Evolutionary conservation across 2,888 invertebrate species (phyloP).

Genomic region (Chymomyza procnemis): DNA sequence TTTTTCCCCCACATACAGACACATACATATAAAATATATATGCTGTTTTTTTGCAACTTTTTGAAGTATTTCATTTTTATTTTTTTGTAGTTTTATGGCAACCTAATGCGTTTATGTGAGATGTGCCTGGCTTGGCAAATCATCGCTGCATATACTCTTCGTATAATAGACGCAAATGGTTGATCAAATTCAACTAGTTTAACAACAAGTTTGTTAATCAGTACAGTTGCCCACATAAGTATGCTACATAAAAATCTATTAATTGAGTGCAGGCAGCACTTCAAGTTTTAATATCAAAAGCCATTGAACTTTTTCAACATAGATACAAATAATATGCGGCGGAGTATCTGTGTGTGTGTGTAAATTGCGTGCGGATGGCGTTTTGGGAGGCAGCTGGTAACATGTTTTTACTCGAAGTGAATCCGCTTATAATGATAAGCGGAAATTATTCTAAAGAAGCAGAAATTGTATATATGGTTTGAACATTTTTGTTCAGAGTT

Average conservation of each 20-base stretch:
- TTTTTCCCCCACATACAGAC: not conserved
- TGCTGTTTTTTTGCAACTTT: slow-evolving; percentile 38
- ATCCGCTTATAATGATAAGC: too few species aligned
- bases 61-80: slow-evolving; percentile 12
- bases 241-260: not conserved
- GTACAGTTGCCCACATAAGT: slow-evolving; percentile 14
- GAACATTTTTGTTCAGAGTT: too few species aligned
- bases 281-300: not conserved
- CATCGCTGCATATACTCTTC: not conserved
- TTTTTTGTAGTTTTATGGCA: not conserved
- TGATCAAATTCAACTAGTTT: not conserved
- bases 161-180: not conserved
- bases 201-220: slow-evolving; percentile 13
- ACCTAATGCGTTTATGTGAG: slow-evolving; percentile 34
- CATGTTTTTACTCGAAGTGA: too few species aligned
- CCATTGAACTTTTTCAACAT: not conserved
- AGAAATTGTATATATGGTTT: too few species aligned
- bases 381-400: too few species aligned
- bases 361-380: too few species aligned
- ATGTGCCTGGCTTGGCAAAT: not conserved
- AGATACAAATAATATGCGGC: not conserved
- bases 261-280: slow-evolving; percentile 24
- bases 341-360: not conserved
- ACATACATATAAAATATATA: slow-evolving; percentile 1
- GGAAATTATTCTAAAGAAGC: too few species aligned